phyloP scores from a whole-genome alignment of 92 coral and sea anemone species.

The Porites divaricata region DNA sequence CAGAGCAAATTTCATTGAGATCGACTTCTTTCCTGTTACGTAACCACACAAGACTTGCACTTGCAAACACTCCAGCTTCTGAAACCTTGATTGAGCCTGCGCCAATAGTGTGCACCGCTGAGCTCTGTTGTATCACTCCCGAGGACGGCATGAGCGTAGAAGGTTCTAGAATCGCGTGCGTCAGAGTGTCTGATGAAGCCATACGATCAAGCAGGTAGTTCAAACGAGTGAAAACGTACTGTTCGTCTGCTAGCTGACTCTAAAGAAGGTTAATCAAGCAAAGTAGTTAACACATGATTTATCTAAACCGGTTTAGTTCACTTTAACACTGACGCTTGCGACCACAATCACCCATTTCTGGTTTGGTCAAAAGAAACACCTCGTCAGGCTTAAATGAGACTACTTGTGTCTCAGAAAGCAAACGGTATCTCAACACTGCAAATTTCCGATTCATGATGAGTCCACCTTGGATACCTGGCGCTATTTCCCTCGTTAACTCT shows the following conservation, averaged over 20 bases:
- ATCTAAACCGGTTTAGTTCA: neutral
- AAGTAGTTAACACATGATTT: neutral
- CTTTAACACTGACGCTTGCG: no score
- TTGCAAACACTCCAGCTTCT: slow-evolving; percentile 93
- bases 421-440: no score
- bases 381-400: no score
- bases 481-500: no score
- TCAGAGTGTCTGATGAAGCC: slow-evolving; percentile 92
- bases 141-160: slow-evolving; percentile 80
- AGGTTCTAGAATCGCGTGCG: slow-evolving; percentile 88
- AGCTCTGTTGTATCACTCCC: slow-evolving; percentile 86
- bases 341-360: no score
- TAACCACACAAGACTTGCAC: slow-evolving; percentile 90
- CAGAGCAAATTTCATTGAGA: slow-evolving; percentile 83
- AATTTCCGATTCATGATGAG: no score
- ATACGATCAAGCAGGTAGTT: slow-evolving; percentile 90
- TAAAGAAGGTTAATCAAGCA: slow-evolving; percentile 13
- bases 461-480: no score
- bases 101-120: slow-evolving; percentile 85
- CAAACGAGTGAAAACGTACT: slow-evolving; percentile 91
- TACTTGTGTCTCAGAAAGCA: no score
- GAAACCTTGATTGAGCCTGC: slow-evolving; percentile 82
- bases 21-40: slow-evolving; percentile 91
- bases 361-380: no score
- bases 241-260: slow-evolving; percentile 94